Conservation (phyloP, 2,113 vertebrate species). For the Tichodroma muraria region DNA sequence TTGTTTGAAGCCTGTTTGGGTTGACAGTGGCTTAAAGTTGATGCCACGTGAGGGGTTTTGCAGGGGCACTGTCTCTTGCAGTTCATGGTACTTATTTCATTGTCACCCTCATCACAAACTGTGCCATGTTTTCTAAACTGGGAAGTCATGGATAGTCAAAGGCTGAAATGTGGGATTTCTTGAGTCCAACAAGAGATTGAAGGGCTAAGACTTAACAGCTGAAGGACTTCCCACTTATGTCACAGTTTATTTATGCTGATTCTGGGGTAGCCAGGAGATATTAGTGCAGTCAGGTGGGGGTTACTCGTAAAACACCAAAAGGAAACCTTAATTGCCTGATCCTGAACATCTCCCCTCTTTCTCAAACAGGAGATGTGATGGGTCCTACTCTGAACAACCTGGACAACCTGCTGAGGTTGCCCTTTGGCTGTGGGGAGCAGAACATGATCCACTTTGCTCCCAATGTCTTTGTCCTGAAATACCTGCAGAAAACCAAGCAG, state of each 20-base stretch:
- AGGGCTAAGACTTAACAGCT: not conserved
- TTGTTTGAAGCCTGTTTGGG: not conserved
- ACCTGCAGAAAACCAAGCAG: slow-evolving; percentile 89
- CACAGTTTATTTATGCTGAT: not conserved
- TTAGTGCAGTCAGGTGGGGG: not conserved
- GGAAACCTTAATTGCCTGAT: not conserved
- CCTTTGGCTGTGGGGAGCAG: slow-evolving; percentile 92
- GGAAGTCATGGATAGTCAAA: not conserved
- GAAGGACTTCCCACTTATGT: not conserved
- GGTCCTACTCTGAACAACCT: slow-evolving; percentile 88
- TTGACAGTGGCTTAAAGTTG: not conserved
- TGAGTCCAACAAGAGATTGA: not conserved
- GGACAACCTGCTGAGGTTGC: slow-evolving; percentile 84
- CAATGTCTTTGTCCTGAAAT: slow-evolving; percentile 91
- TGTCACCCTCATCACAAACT: no score
- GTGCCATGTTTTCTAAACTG: not conserved
- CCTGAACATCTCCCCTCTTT: not conserved
- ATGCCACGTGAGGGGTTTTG: not conserved
- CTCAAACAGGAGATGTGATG: slow-evolving; percentile 86
- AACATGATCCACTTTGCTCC: slow-evolving; percentile 97
- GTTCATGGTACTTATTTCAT: not conserved
- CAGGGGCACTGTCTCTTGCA: not conserved
- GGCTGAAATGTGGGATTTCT: not conserved
- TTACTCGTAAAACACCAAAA: not conserved
- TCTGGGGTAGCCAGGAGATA: not conserved